A percentile compares a stretch with the other conserved stretches of the same genome.
These are phyloP conservation scores for Petrocephalus zakoni DNA, from an alignment of 2,113 vertebrate species.

Conservation along the genomic window DNA sequence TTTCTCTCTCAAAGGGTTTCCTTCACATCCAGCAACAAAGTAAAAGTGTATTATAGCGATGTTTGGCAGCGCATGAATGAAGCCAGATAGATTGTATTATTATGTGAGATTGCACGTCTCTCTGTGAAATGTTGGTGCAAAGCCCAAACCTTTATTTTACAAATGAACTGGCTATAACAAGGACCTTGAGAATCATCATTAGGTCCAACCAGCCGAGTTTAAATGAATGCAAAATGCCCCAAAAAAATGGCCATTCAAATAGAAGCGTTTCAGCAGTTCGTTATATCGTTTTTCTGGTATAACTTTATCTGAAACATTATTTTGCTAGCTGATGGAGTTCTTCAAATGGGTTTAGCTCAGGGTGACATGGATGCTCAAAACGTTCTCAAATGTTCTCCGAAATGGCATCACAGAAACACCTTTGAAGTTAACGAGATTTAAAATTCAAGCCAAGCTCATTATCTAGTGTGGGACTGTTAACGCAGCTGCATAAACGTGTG, in stretches of 20 bases:
- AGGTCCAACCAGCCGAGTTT: neutral
- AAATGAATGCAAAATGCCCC: neutral
- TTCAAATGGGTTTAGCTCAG: neutral
- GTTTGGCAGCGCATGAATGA: constrained; percentile 1
- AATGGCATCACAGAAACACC: neutral
- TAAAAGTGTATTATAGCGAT: neutral
- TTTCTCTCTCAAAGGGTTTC: neutral
- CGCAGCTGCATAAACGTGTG: neutral
- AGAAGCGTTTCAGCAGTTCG: neutral
- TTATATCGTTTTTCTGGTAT: neutral
- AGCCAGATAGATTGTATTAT: neutral
- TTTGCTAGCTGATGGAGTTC: neutral
- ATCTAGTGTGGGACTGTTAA: neutral
- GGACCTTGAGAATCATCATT: constrained; percentile 9
- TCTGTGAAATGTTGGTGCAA: neutral
- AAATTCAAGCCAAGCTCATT: neutral
- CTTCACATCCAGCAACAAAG: neutral
- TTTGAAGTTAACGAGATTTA: neutral
- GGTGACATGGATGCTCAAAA: neutral
- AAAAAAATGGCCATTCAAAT: neutral
- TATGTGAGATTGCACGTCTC: neutral
- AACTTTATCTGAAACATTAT: neutral
- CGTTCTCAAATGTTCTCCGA: neutral
- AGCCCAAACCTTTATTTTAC: constrained; percentile 9
- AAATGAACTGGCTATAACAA: neutral